Percentiles rank a stretch among this genome's conserved stretches.
Evolutionary conservation across 92 coral and sea anemone species (phyloP).

Genomic region (Parazoanthus atlanticus): DNA sequence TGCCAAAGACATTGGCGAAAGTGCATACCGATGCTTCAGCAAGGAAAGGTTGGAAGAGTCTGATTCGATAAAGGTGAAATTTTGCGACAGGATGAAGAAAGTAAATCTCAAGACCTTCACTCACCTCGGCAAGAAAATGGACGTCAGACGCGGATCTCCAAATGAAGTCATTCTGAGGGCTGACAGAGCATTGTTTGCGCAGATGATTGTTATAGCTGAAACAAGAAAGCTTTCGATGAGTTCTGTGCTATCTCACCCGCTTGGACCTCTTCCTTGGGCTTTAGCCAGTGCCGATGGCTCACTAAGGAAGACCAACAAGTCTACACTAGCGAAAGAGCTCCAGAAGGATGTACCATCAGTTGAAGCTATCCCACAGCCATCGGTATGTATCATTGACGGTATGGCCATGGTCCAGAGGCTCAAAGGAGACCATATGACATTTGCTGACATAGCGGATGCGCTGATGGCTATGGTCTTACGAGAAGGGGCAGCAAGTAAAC

Average conservation of each 20-base stretch:
- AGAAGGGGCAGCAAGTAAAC: slow-evolving; percentile 38
- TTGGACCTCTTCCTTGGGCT: slow-evolving; percentile 58
- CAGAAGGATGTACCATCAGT: slow-evolving; percentile 52
- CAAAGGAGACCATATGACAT: slow-evolving; percentile 51
- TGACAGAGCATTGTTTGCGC: slow-evolving; percentile 35
- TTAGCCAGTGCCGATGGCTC: slow-evolving; percentile 52
- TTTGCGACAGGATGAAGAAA: slow-evolving; percentile 28
- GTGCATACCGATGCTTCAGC: background rate
- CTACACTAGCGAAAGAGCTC: slow-evolving; percentile 46
- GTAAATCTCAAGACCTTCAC: slow-evolving; percentile 38
- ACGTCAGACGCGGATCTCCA: background rate
- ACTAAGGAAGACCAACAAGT: slow-evolving; percentile 37
- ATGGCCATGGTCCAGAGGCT: slow-evolving; percentile 57
- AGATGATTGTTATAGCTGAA: slow-evolving; percentile 56
- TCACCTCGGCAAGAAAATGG: slow-evolving; percentile 26
- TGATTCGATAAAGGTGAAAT: slow-evolving; percentile 27
- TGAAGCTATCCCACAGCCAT: slow-evolving; percentile 46
- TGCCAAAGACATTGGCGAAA: background rate
- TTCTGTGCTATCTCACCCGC: slow-evolving; percentile 46
- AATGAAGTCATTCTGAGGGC: slow-evolving; percentile 27
- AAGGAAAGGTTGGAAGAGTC: background rate
- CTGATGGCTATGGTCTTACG: slow-evolving; percentile 44
- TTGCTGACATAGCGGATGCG: slow-evolving; percentile 44
- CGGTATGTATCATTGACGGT: slow-evolving; percentile 54
- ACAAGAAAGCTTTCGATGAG: slow-evolving; percentile 47